These are phyloP conservation scores for Stegophylla sp. DNA, from an alignment of 2,888 invertebrate genomes.

Conservation along the genomic window DNA sequence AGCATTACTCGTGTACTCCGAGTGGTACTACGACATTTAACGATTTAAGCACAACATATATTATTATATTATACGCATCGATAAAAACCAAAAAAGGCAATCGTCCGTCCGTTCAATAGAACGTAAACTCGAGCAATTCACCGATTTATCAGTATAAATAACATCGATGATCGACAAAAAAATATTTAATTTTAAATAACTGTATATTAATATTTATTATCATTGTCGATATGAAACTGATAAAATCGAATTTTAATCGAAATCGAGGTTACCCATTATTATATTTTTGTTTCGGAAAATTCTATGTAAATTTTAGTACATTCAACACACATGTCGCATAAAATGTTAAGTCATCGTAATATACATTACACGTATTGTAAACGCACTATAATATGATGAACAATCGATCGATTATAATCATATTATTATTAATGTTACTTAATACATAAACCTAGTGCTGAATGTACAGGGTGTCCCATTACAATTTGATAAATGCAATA, in stretches of 20 bases:
- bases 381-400: no score
- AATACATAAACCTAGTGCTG: no score
- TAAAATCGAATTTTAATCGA: neutral
- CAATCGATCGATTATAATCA: neutral
- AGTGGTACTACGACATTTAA: neutral
- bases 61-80: neutral
- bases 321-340: no score
- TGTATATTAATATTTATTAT: neutral
- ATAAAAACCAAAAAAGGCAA: conserved; percentile 13
- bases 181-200: neutral
- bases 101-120: neutral
- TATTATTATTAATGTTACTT: no score
- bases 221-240: neutral
- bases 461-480: no score
- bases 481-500: no score
- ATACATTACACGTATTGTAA: no score
- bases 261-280: neutral
- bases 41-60: neutral
- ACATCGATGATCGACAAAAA: neutral
- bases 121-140: neutral
- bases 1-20: neutral
- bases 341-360: no score
- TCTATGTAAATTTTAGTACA: no score
- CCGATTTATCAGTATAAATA: neutral
- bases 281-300: no score